phyloP scores from a whole-genome alignment of 2,113 vertebrate species.

The Oxygymnocypris stewartii region DNA sequence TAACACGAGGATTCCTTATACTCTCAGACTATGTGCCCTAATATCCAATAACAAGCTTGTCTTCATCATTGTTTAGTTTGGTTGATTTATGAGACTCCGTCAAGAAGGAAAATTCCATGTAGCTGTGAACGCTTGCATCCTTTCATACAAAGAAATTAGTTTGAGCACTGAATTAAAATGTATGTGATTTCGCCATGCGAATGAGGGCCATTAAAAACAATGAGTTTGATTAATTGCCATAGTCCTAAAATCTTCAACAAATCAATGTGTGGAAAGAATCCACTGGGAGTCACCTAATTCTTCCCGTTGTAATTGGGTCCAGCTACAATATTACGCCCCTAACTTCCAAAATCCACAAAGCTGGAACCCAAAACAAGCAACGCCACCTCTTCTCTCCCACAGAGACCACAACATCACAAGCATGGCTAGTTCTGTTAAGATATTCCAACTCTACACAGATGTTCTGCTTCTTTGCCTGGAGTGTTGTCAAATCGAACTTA shows the following conservation, averaged over 20 bases:
- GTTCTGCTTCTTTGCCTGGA: not conserved
- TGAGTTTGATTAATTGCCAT: conserved; percentile 21
- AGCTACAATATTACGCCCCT: conserved; percentile 2
- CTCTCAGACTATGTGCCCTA: not conserved
- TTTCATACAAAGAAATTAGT: conserved; percentile 11
- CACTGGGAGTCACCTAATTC: not conserved
- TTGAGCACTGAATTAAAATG: conserved; percentile 21
- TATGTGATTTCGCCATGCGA: conserved; percentile 24
- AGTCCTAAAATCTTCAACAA: not conserved
- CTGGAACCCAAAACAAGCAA: conserved; percentile 21
- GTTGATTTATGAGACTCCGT: conserved; percentile 23
- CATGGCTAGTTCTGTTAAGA: conserved; percentile 6
- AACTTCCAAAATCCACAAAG: conserved; percentile 4
- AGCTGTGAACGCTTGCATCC: conserved; percentile 7
- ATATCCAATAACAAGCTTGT: not conserved
- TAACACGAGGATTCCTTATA: not conserved
- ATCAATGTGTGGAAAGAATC: not conserved
- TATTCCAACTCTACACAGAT: not conserved
- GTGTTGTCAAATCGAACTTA: conserved; percentile 23
- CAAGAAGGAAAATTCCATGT: not conserved
- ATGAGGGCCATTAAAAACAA: conserved; percentile 1
- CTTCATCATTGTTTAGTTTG: not conserved
- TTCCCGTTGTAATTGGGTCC: not conserved
- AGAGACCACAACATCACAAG: conserved; percentile 1
- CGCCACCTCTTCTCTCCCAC: conserved; percentile 9